Base-by-base conservation (phyloP, 1,140 invertebrate genomes). In the Caenorhabditis briggsae region DNA sequence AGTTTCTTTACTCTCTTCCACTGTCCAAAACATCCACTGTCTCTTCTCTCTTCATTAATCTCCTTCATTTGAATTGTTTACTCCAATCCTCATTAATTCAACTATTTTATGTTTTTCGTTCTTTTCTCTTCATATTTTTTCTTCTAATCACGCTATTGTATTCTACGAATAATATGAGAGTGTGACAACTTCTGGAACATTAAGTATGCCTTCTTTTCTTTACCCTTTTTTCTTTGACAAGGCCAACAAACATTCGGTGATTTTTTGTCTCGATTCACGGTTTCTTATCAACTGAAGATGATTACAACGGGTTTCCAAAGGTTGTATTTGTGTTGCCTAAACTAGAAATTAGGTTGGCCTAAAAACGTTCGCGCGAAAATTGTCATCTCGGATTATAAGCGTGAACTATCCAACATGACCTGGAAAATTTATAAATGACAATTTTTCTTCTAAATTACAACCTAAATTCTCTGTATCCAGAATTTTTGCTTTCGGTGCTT, bases 251-350 rank as follows among this genome's bases (percentile, higher is more conserved):
- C 70, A 78, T 50, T 78, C 20, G 18, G 70, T 78, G 70, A 50
- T 78, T 78, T 78, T 78, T 78, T 50, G 70, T 50, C 70, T 78
- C 46, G n/a, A 70, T 70, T 70, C 65, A 70, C 43, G 65, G 70
- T 78, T 78, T 78, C 46, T 78, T 78, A 78, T 53, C 70, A 20
- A 20, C 48, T 50, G 7, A 23, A 23, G n/a, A 48, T 78, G 70
- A 78, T 78, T 50, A 78, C 50, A n/a, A 53, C 70, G 70, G 46
- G 70, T 78, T 78, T 78, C 50, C 70, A 78, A 50, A 50, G 20
- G 46, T 78, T 78, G 18, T 25, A 16, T 12, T 61, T 23, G 59
- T 25, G 33, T 50, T 50, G 5, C 20, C 43, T 43, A 53, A 11
- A 50, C 9, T 11, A 50, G 50, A 53, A 53, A 23, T 78, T 12